Percentiles rank a stretch among this genome's conserved stretches.
These are phyloP conservation scores for Cyprinella venusta DNA, from an alignment of 2,797 vertebrate species.

Conservation along the genomic window DNA sequence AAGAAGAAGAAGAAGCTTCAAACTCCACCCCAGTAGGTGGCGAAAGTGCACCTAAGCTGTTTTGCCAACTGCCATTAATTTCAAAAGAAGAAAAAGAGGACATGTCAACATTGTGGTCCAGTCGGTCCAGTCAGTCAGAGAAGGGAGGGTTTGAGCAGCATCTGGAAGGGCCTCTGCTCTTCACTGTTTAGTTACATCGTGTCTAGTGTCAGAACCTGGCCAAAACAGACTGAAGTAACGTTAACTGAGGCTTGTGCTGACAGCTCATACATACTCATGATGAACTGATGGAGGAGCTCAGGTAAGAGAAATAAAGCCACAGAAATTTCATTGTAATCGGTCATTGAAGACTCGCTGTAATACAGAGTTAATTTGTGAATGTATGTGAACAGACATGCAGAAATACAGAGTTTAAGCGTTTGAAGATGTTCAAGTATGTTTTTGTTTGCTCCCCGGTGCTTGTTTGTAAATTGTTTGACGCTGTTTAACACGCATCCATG, in stretches of 20 bases:
- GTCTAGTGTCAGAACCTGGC: neutral
- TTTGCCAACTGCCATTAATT: too few species aligned
- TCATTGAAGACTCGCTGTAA: neutral
- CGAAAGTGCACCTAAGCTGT: too few species aligned
- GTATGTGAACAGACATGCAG: neutral
- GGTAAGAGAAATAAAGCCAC: constrained; percentile 18
- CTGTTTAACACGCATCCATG: neutral
- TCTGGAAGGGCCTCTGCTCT: constrained; percentile 20
- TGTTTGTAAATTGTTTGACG: neutral
- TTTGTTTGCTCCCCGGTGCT: neutral
- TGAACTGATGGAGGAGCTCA: constrained; percentile 7
- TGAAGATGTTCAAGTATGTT: too few species aligned
- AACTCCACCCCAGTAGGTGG: too few species aligned
- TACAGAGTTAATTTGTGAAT: neutral
- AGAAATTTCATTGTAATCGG: neutral
- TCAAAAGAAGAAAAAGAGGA: neutral
- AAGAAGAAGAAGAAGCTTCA: too few species aligned
- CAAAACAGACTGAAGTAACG: neutral
- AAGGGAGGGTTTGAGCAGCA: constrained; percentile 40
- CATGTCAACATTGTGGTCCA: constrained; percentile 20
- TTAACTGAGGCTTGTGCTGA: neutral
- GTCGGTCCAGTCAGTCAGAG: neutral
- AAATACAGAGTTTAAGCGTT: neutral
- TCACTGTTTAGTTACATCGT: neutral
- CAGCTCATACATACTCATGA: too few species aligned